Conservation (phyloP, 2,797 vertebrate genomes). For the Oryzias dopingdopingensis region DNA sequence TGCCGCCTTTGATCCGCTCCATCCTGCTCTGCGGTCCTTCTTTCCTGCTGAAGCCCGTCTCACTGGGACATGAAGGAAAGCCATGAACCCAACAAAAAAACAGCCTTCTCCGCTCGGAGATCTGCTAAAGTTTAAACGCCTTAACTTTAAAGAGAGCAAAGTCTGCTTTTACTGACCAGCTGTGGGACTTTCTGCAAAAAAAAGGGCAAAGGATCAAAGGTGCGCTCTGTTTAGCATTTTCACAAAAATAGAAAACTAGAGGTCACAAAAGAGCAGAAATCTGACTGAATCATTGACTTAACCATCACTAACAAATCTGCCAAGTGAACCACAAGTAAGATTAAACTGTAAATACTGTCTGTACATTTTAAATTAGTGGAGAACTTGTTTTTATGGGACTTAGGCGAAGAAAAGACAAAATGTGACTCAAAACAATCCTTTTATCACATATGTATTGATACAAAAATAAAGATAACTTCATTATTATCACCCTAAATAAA, state of each 20-base stretch:
- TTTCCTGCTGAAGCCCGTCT: conserved; percentile 17
- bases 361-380: too few relatives aligned
- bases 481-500: too few relatives aligned
- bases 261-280: conserved; percentile 18
- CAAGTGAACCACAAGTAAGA: too few relatives aligned
- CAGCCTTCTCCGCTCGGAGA: not conserved
- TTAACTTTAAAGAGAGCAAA: conserved; percentile 54
- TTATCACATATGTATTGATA: too few relatives aligned
- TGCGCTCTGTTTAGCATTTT: conserved; percentile 16
- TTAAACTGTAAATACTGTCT: too few relatives aligned
- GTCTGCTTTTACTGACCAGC: conserved; percentile 40
- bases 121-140: conserved; percentile 26
- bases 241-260: conserved; percentile 17
- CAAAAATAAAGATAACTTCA: too few relatives aligned
- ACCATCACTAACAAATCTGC: too few relatives aligned
- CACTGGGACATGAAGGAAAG: conserved; percentile 71
- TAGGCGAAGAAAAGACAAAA: too few relatives aligned
- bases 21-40: conserved; percentile 10
- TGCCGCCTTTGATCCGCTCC: conserved; percentile 20
- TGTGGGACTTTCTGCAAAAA: conserved; percentile 14
- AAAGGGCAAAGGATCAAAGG: conserved; percentile 68
- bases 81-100: conserved; percentile 45
- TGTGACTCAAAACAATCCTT: too few relatives aligned
- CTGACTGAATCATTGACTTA: too few relatives aligned
- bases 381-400: too few relatives aligned